Base-by-base conservation (phyloP, 2,797 vertebrate species). In the Hyperoplus immaculatus region DNA sequence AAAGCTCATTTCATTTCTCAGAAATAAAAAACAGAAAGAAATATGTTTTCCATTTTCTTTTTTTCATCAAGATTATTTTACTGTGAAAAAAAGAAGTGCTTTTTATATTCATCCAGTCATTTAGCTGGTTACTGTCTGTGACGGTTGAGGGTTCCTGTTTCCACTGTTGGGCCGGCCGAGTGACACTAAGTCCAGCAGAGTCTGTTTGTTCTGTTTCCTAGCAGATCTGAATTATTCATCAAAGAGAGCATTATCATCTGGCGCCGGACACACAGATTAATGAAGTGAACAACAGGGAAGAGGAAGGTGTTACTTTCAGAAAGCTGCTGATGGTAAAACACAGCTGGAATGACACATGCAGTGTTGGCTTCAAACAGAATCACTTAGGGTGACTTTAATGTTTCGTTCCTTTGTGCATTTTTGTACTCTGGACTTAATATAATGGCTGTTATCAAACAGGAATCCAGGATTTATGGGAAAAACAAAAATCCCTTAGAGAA, bases 151-250 rank as follows among this genome's bases (percentile, higher is more conserved):
- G 2, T 67, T 81, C 41, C 14, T 81, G 51, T 82, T 80, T 82
- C 74, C 49, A 69, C 45, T 55, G 87, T 59, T 50, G 60, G 29
- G 29, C 60, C 45, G 12, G 21, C 64, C 57, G 75, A 80, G 56
- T 76, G 81, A 82, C 75, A 70, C 62, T 47, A 65, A 79, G 60
- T 29, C 51, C 45, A 62, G 59, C 43, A 53, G 74, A 73, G 70
- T 65, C 67, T 49, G 63, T 85, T 80, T 76, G 73, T 77, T 84
- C 68, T 70, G 51, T 78, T 86, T 72, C 69, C 50, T 78, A 75
- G 71, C 72, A 63, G 56, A 29, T 21, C 58, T 88, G 79, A 89
- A 82, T 92, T 84, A 89, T 91, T 92, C 78, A 89, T 76, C 84
- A 78, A 51, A 80, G 77, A 45, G 42, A 42, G 42, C 8, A 47